Evolutionary conservation across 2,888 invertebrate species (phyloP).

Genomic region (Microplitis deprimator): DNA sequence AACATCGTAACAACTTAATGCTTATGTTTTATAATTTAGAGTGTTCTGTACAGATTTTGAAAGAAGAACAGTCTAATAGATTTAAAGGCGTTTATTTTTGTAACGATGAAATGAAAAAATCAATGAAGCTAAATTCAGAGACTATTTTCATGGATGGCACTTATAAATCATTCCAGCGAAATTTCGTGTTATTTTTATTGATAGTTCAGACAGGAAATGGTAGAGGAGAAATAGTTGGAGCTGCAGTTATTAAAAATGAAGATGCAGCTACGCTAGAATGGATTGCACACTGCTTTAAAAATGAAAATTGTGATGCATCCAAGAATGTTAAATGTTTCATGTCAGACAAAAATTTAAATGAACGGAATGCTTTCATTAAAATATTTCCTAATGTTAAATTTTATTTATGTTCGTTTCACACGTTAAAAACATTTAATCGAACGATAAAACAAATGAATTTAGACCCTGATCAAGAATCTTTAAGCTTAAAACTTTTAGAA

Average conservation of each 20-base stretch:
- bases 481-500: conserved; percentile 26
- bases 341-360: conserved; percentile 44
- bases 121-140: no score
- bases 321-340: conserved; percentile 42
- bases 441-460: conserved; percentile 10
- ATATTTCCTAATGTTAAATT: conserved; percentile 24
- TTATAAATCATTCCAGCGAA: conserved; percentile 21
- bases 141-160: conserved; percentile 27
- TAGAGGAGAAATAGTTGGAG: conserved; percentile 22
- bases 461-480: no score
- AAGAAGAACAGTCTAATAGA: no score
- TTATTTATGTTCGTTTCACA: conserved; percentile 42
- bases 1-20: no score
- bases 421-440: conserved; percentile 31
- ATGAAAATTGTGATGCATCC: conserved; percentile 1
- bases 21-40: no score
- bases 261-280: conserved; percentile 36
- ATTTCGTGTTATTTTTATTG: conserved; percentile 29
- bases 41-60: no score
- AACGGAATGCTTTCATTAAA: conserved; percentile 36
- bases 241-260: conserved; percentile 22
- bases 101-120: no score
- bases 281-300: conserved; percentile 32
- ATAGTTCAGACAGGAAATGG: conserved; percentile 31
- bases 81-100: no score